Evolutionary conservation across 2,888 invertebrate species (phyloP), one percentile per base, ranked within the genome.

Genomic region (Prionchulus punctatus): DNA sequence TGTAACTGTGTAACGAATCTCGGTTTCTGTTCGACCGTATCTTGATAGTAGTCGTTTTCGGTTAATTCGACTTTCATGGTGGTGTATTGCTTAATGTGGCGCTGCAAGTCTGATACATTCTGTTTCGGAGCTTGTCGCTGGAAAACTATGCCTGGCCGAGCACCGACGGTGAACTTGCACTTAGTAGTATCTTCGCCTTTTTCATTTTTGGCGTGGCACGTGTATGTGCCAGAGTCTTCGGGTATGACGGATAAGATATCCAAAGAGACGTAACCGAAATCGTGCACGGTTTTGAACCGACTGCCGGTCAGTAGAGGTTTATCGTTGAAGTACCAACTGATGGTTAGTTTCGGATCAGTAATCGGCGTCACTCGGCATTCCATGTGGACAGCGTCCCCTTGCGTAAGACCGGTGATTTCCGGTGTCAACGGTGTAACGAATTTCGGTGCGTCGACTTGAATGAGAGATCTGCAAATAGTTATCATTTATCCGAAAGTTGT

Each of bases 211-310:
- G 92, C 94, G 71, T 87, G 86, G 77, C 92, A 89, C 59, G 54
- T 50, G 72, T 74, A 86, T 60, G 90, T 80, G 48, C 90, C 90
- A 54, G 87, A 86, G 74, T 91, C 88, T 76, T 90, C 87, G 60
- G 85, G 83, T 67, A 89, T 88, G 0, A 85, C 81, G 64, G 85
- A 84, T 56, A 79, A 82, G 60, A 92, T 80, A 69, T 92, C 91
- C 65, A 99, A 77, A n/a, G 90, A 83, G 12, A 94, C 87, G 69
- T 86, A 90, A 57, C 96, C 96, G 73, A 98, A 96, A 72, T 98
- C 96, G 69, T 90, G 87, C 21, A 84, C 85, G 30, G 86, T 84
- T 74, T 88, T 87, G 72, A 85, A 92, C 68, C 91, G 82, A 28
- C 43, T 43, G 2, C 52, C 66, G 48, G 68, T 81, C 7, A 86